phyloP scores from a whole-genome alignment of 1,140 invertebrate genomes.

The Nymphalis io region DNA sequence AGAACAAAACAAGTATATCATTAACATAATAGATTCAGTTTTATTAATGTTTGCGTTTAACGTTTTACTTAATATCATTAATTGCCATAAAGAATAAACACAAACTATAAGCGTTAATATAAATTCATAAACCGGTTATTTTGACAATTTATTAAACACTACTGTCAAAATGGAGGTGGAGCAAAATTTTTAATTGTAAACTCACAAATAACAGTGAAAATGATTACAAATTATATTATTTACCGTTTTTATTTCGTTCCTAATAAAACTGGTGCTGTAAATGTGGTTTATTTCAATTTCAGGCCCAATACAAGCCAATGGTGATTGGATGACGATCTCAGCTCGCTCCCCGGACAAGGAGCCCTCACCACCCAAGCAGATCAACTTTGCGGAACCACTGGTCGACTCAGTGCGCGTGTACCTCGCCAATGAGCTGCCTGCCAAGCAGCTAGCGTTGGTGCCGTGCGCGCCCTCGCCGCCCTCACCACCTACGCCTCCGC shows the following conservation, averaged over 20 bases:
- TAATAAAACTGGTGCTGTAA: background rate
- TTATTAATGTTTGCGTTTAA: no score
- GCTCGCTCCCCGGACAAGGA: conserved; percentile 71
- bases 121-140: background rate
- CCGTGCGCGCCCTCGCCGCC: conserved; percentile 52
- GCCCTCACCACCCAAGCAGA: conserved; percentile 65
- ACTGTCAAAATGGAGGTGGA: background rate
- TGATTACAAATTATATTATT: background rate
- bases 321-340: conserved; percentile 80
- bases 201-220: no score
- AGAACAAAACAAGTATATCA: background rate
- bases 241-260: background rate
- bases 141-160: background rate
- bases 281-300: conserved; percentile 53
- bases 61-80: no score
- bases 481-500: conserved; percentile 45
- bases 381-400: conserved; percentile 73
- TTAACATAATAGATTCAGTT: no score
- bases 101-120: background rate
- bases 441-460: conserved; percentile 65
- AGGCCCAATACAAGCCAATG: conserved; percentile 73
- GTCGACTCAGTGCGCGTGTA: conserved; percentile 77
- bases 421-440: conserved; percentile 71
- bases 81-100: no score
- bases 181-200: no score